phyloP scores from a whole-genome alignment of 2,797 vertebrate species.

The Petrocephalus schoutedeni region DNA sequence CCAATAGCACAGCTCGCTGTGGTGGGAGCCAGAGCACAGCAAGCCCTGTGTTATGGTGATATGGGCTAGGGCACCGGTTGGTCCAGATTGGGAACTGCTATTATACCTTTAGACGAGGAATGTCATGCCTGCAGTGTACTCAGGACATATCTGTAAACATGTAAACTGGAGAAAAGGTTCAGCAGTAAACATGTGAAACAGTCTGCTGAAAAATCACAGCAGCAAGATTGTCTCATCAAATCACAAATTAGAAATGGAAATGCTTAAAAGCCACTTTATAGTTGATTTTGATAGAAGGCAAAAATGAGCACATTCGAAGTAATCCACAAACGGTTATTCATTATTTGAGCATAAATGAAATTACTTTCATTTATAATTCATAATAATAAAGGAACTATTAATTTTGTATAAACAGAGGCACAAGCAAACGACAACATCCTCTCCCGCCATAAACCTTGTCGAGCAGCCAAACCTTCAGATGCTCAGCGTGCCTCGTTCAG shows the following conservation, averaged over 20 bases:
- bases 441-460: background rate
- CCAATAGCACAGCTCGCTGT: background rate
- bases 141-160: background rate
- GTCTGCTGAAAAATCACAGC: background rate
- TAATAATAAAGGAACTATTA: background rate
- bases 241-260: background rate
- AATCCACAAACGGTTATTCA: background rate
- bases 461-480: background rate
- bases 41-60: background rate
- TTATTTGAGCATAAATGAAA: background rate
- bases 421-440: background rate
- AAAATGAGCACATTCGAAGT: background rate
- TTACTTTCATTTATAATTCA: background rate
- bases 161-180: background rate
- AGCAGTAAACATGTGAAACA: background rate
- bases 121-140: background rate
- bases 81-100: background rate
- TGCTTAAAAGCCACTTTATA: background rate
- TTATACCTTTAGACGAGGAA: background rate
- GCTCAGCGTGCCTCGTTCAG: background rate
- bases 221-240: background rate
- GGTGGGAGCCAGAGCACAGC: background rate
- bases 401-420: background rate
- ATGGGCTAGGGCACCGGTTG: background rate
- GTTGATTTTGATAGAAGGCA: background rate